Conservation (phyloP, 2,888 invertebrate species). For the Andrena camellia region DNA sequence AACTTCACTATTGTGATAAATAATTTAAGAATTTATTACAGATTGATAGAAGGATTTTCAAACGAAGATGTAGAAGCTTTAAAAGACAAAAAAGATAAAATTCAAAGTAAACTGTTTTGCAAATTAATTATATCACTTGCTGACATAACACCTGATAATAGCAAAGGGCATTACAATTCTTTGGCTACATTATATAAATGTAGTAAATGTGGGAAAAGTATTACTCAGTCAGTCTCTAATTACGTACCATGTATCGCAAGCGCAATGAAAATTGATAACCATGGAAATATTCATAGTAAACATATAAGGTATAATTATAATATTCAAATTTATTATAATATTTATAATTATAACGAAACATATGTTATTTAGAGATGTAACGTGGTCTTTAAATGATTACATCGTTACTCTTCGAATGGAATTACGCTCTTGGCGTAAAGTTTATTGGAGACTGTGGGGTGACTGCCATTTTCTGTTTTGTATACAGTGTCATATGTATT, state of each 20-base stretch:
- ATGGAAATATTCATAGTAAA: constrained; percentile 90
- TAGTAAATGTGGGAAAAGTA: constrained; percentile 90
- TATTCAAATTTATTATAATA: constrained; percentile 2
- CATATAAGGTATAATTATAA: constrained; percentile 88
- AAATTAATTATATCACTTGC: constrained; percentile 92
- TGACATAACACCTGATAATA: constrained; percentile 91
- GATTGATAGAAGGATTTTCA: constrained; percentile 94
- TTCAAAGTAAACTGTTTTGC: constrained; percentile 93
- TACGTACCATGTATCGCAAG: constrained; percentile 91
- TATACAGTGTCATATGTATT: constrained; percentile 91
- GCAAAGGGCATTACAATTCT: constrained; percentile 93
- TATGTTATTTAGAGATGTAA: constrained; percentile 87
- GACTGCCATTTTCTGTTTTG: constrained; percentile 95
- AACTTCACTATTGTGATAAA: no score
- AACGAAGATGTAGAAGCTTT: constrained; percentile 94
- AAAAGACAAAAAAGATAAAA: constrained; percentile 95
- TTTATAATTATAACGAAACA: constrained; percentile 11
- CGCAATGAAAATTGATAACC: constrained; percentile 90
- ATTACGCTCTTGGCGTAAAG: constrained; percentile 94
- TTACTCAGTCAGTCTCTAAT: constrained; percentile 90
- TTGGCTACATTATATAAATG: constrained; percentile 92
- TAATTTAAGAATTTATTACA: constrained; percentile 78
- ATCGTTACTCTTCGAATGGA: constrained; percentile 91
- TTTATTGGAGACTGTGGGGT: constrained; percentile 98
- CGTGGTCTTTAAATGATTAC: constrained; percentile 94